A percentile compares a stretch with the other conserved stretches of the same genome.
These are phyloP conservation scores for Mycteria americana DNA, from an alignment of 2,797 vertebrate species.

Conservation along the genomic window DNA sequence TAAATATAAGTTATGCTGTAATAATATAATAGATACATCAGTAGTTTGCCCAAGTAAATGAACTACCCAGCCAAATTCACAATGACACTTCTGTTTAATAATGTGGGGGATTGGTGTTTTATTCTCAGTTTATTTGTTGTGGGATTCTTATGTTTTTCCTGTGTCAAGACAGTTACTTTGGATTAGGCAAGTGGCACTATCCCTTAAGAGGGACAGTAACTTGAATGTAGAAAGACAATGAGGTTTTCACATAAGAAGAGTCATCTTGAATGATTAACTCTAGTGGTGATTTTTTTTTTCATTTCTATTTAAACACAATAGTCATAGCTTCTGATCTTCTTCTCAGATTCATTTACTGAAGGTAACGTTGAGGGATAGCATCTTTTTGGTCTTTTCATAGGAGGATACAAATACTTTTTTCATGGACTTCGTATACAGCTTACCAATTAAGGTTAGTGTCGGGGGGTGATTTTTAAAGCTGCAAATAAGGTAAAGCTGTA, in stretches of 20 bases:
- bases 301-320: background rate
- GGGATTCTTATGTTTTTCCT: background rate
- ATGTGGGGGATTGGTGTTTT: background rate
- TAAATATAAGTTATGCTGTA: background rate
- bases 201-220: background rate
- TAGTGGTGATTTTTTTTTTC: background rate
- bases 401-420: background rate
- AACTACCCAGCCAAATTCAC: background rate
- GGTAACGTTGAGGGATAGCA: rapidly evolving
- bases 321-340: background rate
- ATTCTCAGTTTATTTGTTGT: background rate
- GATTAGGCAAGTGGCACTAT: background rate
- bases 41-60: background rate
- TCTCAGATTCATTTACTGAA: background rate
- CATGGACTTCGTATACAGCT: background rate
- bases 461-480: background rate
- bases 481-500: background rate
- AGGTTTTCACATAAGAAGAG: background rate
- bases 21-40: background rate
- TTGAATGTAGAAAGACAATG: background rate
- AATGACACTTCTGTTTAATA: background rate
- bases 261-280: background rate
- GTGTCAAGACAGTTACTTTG: background rate
- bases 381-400: background rate
- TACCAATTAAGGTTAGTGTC: background rate